Evolutionary conservation across 2,888 invertebrate species (phyloP).

Genomic region (Magallana nippona): DNA sequence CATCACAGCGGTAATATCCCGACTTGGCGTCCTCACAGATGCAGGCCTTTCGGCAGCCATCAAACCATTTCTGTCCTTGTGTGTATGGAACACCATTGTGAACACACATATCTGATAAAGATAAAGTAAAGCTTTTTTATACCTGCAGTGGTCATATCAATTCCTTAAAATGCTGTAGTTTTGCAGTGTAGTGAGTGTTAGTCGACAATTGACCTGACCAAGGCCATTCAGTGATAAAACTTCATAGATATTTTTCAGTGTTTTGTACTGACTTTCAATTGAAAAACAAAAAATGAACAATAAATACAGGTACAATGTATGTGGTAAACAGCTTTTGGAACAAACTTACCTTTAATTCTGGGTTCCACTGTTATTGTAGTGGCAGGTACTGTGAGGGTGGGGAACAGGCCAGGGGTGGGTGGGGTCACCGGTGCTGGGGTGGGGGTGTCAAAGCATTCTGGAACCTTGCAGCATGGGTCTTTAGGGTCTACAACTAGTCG

Average conservation of each 20-base stretch:
- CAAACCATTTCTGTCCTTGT: constrained; percentile 68
- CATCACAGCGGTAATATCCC: constrained; percentile 67
- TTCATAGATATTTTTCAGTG: no score
- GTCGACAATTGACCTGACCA: no score
- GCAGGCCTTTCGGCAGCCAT: constrained; percentile 64
- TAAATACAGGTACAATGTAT: no score
- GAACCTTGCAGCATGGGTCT: constrained; percentile 67
- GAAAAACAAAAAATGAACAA: no score
- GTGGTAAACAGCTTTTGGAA: no score
- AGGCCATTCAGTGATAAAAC: no score
- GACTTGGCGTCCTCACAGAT: constrained; percentile 68
- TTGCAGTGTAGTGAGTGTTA: no score
- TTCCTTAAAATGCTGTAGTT: no score
- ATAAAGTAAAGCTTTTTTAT: background rate
- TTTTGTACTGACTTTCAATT: no score
- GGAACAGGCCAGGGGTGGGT: constrained; percentile 46
- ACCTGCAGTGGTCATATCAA: background rate
- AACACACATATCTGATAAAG: constrained; percentile 61
- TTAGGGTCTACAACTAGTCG: constrained; percentile 67
- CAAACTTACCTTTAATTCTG: constrained; percentile 45
- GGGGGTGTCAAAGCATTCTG: constrained; percentile 49
- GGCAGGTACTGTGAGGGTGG: constrained; percentile 39
- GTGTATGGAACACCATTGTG: constrained; percentile 65
- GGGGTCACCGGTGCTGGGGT: constrained; percentile 47
- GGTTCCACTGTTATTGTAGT: constrained; percentile 50